A percentile compares a stretch with the other conserved stretches of the same genome.
phyloP scores from a whole-genome alignment of 2,888 invertebrate genomes.

The Rhagonycha lutea region DNA sequence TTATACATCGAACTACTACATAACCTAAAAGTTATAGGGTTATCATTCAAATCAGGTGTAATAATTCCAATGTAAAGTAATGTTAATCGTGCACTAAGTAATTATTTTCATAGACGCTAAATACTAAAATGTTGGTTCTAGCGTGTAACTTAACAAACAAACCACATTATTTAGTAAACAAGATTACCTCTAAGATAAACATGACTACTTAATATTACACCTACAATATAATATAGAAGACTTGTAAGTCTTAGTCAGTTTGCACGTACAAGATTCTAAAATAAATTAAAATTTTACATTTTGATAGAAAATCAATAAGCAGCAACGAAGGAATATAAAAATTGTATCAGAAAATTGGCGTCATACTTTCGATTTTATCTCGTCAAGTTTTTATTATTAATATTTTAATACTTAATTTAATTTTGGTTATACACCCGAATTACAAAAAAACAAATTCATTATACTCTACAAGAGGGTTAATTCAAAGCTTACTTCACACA shows the following conservation, averaged over 20 bases:
- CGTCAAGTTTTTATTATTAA: no score
- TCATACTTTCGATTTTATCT: background rate
- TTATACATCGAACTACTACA: no score
- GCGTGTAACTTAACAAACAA: background rate
- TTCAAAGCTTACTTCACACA: background rate
- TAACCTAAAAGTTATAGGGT: no score
- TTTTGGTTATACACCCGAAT: no score
- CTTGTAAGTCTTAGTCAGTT: background rate
- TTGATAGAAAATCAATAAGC: background rate
- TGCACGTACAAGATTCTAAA: background rate
- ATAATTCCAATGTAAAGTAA: no score
- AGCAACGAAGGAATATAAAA: background rate
- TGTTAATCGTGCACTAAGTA: background rate
- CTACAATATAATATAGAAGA: background rate
- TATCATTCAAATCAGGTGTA: no score
- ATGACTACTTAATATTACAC: background rate
- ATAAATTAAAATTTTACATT: background rate
- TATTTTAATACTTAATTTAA: no score
- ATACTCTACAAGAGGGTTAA: background rate
- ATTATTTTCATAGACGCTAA: background rate
- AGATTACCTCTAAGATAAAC: background rate
- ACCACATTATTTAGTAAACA: background rate
- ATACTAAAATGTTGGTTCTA: background rate
- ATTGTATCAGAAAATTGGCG: background rate
- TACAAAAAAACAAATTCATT: background rate